Percentiles rank a stretch among this genome's conserved stretches.
Evolutionary conservation across 2,888 invertebrate genomes (phyloP).

Genomic region (Oxyteleia sp.): DNA sequence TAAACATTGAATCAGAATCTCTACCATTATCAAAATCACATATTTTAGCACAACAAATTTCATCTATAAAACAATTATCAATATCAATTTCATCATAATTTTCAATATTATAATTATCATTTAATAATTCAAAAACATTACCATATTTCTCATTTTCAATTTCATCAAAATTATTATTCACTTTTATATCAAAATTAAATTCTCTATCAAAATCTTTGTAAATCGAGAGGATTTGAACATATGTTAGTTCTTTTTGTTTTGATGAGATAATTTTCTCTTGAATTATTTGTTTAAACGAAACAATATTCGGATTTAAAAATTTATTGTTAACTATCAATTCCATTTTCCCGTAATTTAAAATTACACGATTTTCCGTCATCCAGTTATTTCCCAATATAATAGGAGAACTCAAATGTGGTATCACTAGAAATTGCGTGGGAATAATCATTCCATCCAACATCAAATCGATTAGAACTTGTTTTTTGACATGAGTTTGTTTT

Average conservation of each 20-base stretch:
- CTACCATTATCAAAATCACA: too few species aligned
- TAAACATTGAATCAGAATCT: too few species aligned
- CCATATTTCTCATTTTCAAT: too few species aligned
- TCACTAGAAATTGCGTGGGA: slow-evolving; percentile 20
- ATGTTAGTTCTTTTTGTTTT: slow-evolving; percentile 14
- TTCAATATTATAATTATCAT: not conserved
- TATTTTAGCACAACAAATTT: too few species aligned
- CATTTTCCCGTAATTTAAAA: slow-evolving; percentile 40
- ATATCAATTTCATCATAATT: too few species aligned
- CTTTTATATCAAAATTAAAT: too few species aligned
- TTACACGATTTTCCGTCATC: slow-evolving; percentile 18
- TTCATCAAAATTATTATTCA: too few species aligned
- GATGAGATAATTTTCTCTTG: not conserved
- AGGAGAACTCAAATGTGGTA: slow-evolving; percentile 34
- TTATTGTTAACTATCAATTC: too few species aligned
- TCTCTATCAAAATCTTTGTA: not conserved
- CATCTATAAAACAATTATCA: too few species aligned
- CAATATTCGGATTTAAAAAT: not conserved
- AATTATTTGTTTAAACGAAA: slow-evolving; percentile 30
- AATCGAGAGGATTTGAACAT: slow-evolving; percentile 28
- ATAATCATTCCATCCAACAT: slow-evolving; percentile 21
- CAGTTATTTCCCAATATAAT: slow-evolving; percentile 65
- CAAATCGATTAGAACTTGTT: slow-evolving; percentile 51
- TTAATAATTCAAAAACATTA: too few species aligned
- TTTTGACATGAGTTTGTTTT: slow-evolving; percentile 47